Evolutionary conservation across 23 tunicate species (phyloP), one percentile per base, ranked within the genome.

Genomic region (Ciona savignyi): DNA sequence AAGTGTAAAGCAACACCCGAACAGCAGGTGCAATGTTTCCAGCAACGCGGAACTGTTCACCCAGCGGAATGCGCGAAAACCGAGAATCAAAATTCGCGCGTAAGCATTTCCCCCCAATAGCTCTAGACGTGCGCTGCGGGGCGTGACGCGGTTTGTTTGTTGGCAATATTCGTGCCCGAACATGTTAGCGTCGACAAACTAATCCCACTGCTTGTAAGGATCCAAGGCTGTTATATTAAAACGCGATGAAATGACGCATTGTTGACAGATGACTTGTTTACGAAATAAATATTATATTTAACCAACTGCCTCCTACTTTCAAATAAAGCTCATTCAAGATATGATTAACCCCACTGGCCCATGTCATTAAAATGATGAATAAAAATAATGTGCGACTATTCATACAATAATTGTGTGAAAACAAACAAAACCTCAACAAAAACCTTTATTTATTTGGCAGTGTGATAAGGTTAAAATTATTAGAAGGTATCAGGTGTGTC

Each of bases 31-130:
- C n/a, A n/a, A n/a, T n/a, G n/a, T n/a, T n/a, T n/a, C n/a, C n/a
- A n/a, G n/a, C n/a, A n/a, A 42, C 56, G 56, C 56, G 56, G 56
- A 9, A 42, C 56, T 6, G n/a, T n/a, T n/a, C n/a, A 51, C 62
- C 21, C 20, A 21, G 68, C 68, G 6, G 68, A 51, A 25, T 51
- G 65, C 64, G 65, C 78, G 69, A 74, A 73, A 74, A 62, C 29
- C 42, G 34, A 60, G 51, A 74, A 74, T 74, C 78, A 74, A 74
- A 74, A 33, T 74, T 74, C 78, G 78, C 78, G 78, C 78, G 78
- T 74, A 74, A 74, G 27, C 4, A 62, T 48, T 62, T 63, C 69
- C 69, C 78, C 78, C 34, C 76, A 51, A 25, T 29, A 27, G 61
- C 61, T 30, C 51, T 29, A 34, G 61, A 25, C 76, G 34, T 48